These are phyloP conservation scores for Hippopotamus amphibius DNA, from an alignment of 2,113 vertebrate species.

Conservation along the genomic window DNA sequence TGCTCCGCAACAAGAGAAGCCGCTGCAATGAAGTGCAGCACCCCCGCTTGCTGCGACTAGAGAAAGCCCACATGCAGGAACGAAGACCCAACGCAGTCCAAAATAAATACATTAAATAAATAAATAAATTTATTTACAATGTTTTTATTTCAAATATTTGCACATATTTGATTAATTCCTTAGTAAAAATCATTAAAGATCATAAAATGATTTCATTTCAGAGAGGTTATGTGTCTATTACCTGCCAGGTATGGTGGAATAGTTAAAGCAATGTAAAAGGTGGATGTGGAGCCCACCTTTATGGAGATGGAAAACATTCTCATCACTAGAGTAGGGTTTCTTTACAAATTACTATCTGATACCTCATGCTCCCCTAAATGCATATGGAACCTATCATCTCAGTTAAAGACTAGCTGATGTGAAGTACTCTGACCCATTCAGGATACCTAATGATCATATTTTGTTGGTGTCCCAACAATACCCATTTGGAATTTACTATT, in stretches of 20 bases:
- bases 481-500: not conserved
- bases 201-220: not conserved
- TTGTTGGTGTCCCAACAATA: not conserved
- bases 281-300: not conserved
- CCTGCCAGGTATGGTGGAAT: not conserved
- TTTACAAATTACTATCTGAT: not conserved
- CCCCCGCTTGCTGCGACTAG: no score
- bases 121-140: no score
- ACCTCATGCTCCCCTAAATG: not conserved
- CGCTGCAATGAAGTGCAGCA: no score
- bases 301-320: not conserved
- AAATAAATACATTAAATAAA: no score
- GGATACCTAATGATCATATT: not conserved
- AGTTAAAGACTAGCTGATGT: not conserved
- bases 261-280: not conserved
- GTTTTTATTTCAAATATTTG: no score
- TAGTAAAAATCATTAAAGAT: not conserved
- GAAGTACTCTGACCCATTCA: not conserved
- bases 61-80: no score
- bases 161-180: not conserved
- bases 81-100: no score
- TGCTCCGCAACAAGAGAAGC: no score
- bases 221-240: not conserved
- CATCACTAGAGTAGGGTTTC: not conserved
- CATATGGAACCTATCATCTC: not conserved